Evolutionary conservation across 2,888 invertebrate species (phyloP), one percentile per base, ranked within the genome.

Genomic region (Sturmia bella): DNA sequence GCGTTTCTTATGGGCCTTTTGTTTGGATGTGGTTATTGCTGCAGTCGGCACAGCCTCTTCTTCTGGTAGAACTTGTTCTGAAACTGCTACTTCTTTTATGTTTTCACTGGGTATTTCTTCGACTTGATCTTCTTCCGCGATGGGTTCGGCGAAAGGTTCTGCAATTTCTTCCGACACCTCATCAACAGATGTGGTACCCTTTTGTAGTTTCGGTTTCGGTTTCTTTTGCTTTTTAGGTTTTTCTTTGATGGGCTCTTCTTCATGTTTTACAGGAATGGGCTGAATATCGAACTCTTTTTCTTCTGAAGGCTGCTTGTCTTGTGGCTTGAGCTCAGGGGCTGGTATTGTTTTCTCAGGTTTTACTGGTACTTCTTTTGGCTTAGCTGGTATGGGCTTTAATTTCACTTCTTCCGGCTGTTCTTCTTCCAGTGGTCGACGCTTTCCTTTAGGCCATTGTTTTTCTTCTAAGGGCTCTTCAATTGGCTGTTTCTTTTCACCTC

Each of bases 181-280:
- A 57, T 90, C 90, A 0, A 88, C 86, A 0, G 91, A 91, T 39
- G 87, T 86, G 0, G 89, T 90, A 2, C 87, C 90, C 73, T 89
- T 89, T 79, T 88, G 88, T 0, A 90, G 76, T 80, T 90, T 90
- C 3, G 89, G 89, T 17, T 90, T 91, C 84, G 89, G 89, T 17
- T 90, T 91, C 84, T 88, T 89, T 32, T 87, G 86, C 59, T 89
- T 89, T 61, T 89, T 90, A 9, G 84, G 41, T 69, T 87, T 89
- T 74, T 92, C 92, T 85, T 92, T 91, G 0, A 89, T 86, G 81
- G 91, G 90, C 84, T 91, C 90, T 63, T 91, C 89, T 24, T 90
- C 90, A 11, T 88, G 89, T 57, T 88, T 86, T 9, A 88, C 82
- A 19, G 86, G 86, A 1, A 88, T 69, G 2, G 87, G 86, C 70